Percentiles rank a stretch among this genome's conserved stretches.
Conservation (phyloP, 2,113 vertebrate genomes). For the Syrmaticus mikado region DNA sequence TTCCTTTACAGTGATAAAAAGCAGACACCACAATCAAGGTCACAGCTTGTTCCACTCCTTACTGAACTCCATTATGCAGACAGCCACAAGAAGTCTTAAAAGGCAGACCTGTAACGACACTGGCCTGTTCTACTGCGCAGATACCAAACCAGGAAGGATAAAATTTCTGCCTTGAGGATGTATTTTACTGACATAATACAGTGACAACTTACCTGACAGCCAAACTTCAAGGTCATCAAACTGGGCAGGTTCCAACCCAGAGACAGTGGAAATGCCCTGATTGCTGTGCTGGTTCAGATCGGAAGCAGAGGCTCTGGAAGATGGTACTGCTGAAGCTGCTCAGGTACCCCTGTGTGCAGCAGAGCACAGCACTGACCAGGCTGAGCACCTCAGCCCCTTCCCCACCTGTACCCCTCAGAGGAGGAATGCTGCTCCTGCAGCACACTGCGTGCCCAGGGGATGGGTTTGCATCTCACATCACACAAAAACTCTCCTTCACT, state of each 20-base stretch:
- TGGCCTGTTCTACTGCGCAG: not conserved
- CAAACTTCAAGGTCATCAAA: not conserved
- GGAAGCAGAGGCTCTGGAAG: not conserved
- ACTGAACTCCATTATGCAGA: not conserved
- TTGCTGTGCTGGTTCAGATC: not conserved
- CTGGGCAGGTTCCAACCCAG: not conserved
- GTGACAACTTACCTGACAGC: not conserved
- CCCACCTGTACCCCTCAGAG: not conserved
- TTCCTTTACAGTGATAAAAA: not conserved
- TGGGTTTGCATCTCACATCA: not conserved
- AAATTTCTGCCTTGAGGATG: not conserved
- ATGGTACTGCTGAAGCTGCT: not conserved
- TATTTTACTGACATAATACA: not conserved
- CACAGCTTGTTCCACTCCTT: not conserved
- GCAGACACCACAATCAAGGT: not conserved
- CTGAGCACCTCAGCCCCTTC: not conserved
- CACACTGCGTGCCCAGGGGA: rapidly evolving
- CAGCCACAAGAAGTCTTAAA: not conserved
- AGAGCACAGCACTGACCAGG: not conserved
- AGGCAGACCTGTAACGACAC: not conserved
- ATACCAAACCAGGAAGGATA: not conserved
- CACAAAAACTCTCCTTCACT: not conserved
- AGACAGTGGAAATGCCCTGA: not conserved
- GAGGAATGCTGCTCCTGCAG: not conserved
- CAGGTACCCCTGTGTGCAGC: too few relatives aligned